These are phyloP conservation scores for Pammene fasciana DNA, from an alignment of 2,888 invertebrate species.

Conservation along the genomic window DNA sequence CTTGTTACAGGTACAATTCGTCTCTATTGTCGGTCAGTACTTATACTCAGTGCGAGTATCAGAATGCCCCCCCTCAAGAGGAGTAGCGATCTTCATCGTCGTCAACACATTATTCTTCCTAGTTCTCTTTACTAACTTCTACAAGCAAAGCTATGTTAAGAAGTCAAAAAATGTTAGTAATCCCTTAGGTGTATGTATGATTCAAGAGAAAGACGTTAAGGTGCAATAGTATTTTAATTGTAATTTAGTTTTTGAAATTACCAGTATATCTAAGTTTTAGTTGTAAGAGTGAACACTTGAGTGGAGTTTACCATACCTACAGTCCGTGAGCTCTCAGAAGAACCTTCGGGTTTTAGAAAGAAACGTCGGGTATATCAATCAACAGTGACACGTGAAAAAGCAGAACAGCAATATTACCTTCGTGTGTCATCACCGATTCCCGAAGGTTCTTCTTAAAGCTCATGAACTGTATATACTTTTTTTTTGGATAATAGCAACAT, in stretches of 20 bases:
- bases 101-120: slow-evolving; percentile 83
- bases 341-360: too few relatives aligned
- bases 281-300: neutral
- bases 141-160: slow-evolving; percentile 71
- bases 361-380: too few relatives aligned
- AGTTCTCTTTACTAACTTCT: slow-evolving; percentile 86
- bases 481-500: too few relatives aligned
- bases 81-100: slow-evolving; percentile 79
- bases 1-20: slow-evolving; percentile 84
- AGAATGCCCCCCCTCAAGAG: slow-evolving; percentile 84
- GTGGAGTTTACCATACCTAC: too few relatives aligned
- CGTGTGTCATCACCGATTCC: too few relatives aligned
- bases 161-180: slow-evolving; percentile 37
- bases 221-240: slow-evolving; percentile 3
- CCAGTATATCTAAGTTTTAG: slow-evolving; percentile 19
- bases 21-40: slow-evolving; percentile 84
- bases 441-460: too few relatives aligned
- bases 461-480: too few relatives aligned
- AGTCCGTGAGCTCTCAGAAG: neutral
- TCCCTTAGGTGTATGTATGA: slow-evolving; percentile 14
- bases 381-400: too few relatives aligned
- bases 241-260: slow-evolving; percentile 16
- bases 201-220: slow-evolving; percentile 17
- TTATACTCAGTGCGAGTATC: slow-evolving; percentile 72
- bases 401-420: too few relatives aligned